These are phyloP conservation scores for Odontesthes bonariensis DNA, from an alignment of 2,113 vertebrate species.

Conservation along the genomic window DNA sequence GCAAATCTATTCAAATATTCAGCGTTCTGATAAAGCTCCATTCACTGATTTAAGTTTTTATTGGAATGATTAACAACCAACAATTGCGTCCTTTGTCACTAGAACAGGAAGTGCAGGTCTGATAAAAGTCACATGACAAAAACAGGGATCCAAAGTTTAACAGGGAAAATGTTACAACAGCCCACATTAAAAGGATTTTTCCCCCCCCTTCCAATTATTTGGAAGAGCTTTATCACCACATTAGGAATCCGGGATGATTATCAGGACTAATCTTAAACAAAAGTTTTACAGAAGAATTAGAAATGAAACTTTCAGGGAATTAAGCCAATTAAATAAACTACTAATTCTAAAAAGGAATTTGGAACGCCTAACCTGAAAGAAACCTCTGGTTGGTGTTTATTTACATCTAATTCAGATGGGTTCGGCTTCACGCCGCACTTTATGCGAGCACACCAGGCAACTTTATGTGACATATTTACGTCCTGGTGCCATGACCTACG, in stretches of 20 bases:
- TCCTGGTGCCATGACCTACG: too few relatives aligned
- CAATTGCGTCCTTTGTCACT: constrained; percentile 50
- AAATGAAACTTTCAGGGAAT: neutral
- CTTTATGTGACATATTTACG: too few relatives aligned
- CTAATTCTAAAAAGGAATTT: too few relatives aligned
- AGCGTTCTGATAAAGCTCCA: constrained; percentile 49
- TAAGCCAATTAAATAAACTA: neutral
- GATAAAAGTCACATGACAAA: constrained; percentile 26
- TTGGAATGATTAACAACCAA: constrained; percentile 50
- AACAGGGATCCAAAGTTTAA: constrained; percentile 14
- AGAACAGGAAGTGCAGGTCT: constrained; percentile 19
- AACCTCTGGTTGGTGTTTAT: too few relatives aligned
- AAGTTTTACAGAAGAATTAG: neutral
- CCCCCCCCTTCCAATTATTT: constrained; percentile 7
- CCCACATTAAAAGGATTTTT: constrained; percentile 4
- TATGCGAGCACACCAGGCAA: too few relatives aligned
- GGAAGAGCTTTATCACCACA: neutral
- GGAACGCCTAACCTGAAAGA: too few relatives aligned
- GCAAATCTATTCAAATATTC: constrained; percentile 28
- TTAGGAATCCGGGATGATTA: neutral
- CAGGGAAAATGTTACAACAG: neutral
- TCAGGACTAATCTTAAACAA: neutral
- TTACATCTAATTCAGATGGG: too few relatives aligned
- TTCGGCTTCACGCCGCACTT: too few relatives aligned
- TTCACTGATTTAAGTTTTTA: constrained; percentile 52